Percentiles rank a stretch among this genome's conserved stretches.
These are phyloP conservation scores for Ciconia nigra DNA, from an alignment of 2,797 vertebrate genomes.

Conservation along the genomic window DNA sequence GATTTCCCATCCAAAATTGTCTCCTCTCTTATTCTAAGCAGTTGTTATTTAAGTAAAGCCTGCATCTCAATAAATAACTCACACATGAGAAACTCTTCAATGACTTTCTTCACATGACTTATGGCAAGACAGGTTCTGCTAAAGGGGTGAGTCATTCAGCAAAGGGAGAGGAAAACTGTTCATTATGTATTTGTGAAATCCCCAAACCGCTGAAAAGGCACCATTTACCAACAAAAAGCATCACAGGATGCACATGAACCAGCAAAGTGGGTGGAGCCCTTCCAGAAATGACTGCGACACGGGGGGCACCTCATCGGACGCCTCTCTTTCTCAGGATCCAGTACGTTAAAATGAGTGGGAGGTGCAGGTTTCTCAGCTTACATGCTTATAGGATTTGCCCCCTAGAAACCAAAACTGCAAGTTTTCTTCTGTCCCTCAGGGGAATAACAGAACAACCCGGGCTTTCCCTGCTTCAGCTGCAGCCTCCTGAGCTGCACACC, in stretches of 20 bases:
- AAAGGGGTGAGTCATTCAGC: slow-evolving; percentile 51
- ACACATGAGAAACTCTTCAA: background rate
- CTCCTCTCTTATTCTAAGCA: background rate
- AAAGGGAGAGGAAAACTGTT: slow-evolving; percentile 52
- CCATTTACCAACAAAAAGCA: slow-evolving; percentile 63
- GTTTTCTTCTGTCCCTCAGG: background rate
- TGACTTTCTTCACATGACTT: slow-evolving; percentile 7
- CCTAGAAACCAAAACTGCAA: background rate
- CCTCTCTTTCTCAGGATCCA: slow-evolving; percentile 44
- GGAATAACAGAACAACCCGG: slow-evolving; percentile 32
- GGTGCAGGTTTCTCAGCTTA: background rate
- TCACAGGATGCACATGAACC: slow-evolving; percentile 55
- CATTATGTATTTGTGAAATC: slow-evolving; percentile 53
- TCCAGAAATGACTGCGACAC: slow-evolving; percentile 46
- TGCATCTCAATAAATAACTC: background rate
- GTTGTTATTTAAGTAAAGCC: background rate
- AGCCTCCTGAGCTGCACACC: background rate
- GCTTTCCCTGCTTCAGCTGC: background rate
- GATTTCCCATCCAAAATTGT: background rate
- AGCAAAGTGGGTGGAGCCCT: slow-evolving; percentile 27
- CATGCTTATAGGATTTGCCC: background rate
- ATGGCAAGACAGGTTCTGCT: slow-evolving; percentile 19
- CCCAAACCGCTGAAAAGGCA: slow-evolving; percentile 48
- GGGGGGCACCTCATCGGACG: background rate
- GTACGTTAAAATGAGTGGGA: background rate